A percentile compares a stretch with the other conserved stretches of the same genome.
Evolutionary conservation across 2,113 vertebrate genomes (phyloP).

Genomic region (Hippolais icterina): DNA sequence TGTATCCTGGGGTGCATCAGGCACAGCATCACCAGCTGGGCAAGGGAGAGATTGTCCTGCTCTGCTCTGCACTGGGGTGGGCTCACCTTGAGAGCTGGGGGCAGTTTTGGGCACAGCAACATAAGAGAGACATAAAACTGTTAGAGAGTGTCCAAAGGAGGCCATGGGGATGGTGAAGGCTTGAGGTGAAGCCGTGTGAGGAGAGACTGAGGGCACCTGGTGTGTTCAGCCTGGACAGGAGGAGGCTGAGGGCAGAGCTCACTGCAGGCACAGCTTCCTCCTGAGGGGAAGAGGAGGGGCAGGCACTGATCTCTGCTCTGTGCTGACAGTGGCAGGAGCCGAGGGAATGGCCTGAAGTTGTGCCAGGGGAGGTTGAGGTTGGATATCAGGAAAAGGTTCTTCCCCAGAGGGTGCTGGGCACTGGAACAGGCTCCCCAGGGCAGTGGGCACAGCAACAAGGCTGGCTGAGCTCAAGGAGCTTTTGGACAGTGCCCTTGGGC

Average conservation of each 20-base stretch:
- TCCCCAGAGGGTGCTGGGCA: fast-evolving
- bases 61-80: neutral
- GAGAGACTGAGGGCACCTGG: fast-evolving
- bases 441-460: fast-evolving
- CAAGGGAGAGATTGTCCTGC: neutral
- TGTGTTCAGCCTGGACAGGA: neutral
- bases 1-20: neutral
- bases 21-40: neutral
- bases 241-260: too few species aligned
- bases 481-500: fast-evolving
- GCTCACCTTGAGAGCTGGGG: fast-evolving
- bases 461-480: fast-evolving
- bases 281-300: too few species aligned
- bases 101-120: neutral
- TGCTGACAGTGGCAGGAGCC: too few species aligned
- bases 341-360: neutral
- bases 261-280: too few species aligned
- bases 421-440: neutral
- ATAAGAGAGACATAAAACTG: fast-evolving
- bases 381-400: neutral
- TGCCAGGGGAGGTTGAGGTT: fast-evolving
- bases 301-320: too few species aligned
- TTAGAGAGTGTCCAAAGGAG: neutral
- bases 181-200: fast-evolving
- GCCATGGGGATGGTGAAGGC: neutral